Evolutionary conservation across 2,797 vertebrate species (phyloP).

Genomic region (Phataginus tetradactyla): DNA sequence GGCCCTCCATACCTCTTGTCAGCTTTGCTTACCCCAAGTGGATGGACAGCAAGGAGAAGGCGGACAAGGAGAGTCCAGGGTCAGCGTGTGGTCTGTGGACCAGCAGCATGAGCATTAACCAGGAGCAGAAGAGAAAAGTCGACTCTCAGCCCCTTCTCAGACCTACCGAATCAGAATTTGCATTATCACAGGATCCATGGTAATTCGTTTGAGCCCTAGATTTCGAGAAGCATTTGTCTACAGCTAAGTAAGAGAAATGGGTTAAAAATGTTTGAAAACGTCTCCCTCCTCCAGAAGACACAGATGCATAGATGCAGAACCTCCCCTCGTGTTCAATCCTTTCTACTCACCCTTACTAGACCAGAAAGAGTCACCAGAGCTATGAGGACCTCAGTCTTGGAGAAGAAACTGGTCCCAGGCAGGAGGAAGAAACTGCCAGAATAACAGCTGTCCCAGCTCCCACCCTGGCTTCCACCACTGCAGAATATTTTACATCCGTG

Average conservation of each 20-base stretch:
- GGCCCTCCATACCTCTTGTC: rapidly evolving
- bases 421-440: background rate
- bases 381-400: rapidly evolving
- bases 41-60: background rate
- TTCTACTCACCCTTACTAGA: rapidly evolving
- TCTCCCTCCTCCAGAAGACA: too few relatives aligned
- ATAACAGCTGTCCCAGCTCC: background rate
- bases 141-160: rapidly evolving
- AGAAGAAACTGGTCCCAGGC: rapidly evolving
- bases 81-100: rapidly evolving
- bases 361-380: rapidly evolving
- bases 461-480: rapidly evolving
- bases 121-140: rapidly evolving
- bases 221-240: background rate
- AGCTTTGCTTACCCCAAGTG: rapidly evolving
- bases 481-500: rapidly evolving
- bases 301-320: rapidly evolving
- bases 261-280: rapidly evolving
- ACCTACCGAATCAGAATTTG: rapidly evolving
- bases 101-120: rapidly evolving
- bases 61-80: rapidly evolving
- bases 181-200: rapidly evolving
- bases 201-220: rapidly evolving
- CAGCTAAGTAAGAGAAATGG: too few relatives aligned
- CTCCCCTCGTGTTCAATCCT: rapidly evolving